A percentile compares a stretch with the other conserved stretches of the same genome.
Evolutionary conservation across 2,113 vertebrate genomes (phyloP).

Genomic region (Sinocyclocheilus anshuiensis): DNA sequence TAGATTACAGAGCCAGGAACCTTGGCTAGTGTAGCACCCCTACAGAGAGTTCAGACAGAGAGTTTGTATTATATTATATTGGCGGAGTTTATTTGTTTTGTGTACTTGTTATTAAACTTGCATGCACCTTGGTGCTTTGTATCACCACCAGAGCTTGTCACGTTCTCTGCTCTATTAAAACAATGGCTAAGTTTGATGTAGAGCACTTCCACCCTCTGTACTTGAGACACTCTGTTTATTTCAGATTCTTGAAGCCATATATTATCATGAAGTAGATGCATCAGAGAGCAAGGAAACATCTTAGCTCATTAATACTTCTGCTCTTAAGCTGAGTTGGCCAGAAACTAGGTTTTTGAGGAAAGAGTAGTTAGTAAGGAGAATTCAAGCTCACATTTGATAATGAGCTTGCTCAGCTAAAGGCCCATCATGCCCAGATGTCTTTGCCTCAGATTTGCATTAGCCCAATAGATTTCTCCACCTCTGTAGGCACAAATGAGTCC

Average conservation of each 20-base stretch:
- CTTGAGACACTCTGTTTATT: neutral
- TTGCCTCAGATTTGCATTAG: neutral
- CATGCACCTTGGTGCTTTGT: neutral
- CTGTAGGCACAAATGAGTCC: neutral
- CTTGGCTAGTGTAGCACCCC: neutral
- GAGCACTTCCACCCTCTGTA: neutral
- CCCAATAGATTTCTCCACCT: neutral
- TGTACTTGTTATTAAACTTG: neutral
- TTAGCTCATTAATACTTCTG: constrained; percentile 23
- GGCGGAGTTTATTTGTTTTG: neutral
- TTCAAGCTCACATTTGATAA: constrained; percentile 2
- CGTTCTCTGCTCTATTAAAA: neutral
- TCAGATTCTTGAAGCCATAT: neutral
- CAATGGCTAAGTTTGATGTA: neutral
- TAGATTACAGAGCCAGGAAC: neutral
- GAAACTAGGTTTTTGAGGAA: neutral
- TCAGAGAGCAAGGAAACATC: constrained; percentile 17
- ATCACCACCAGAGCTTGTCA: neutral
- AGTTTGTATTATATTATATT: neutral
- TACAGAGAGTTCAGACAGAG: too few relatives aligned
- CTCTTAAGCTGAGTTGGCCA: neutral
- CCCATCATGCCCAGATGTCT: neutral
- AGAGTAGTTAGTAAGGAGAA: constrained; percentile 5
- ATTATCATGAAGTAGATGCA: constrained; percentile 3
- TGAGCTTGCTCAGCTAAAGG: constrained; percentile 16